Evolutionary conservation across 2,797 vertebrate genomes (phyloP).

Genomic region (Onychomys arenicola): DNA sequence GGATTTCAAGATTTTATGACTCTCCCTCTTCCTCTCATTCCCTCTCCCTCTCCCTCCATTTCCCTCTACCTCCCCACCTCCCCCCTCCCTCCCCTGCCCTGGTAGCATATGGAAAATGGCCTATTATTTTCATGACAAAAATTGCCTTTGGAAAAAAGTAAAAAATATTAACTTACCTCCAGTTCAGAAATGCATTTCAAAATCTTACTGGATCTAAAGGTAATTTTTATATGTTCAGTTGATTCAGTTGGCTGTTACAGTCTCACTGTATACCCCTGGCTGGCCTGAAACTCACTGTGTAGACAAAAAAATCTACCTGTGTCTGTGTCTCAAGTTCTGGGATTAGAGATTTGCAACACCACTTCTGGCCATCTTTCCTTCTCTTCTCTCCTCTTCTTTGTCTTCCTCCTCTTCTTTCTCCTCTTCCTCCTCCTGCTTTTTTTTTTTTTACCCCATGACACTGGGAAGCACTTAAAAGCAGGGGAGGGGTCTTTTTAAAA

Average conservation of each 20-base stretch:
- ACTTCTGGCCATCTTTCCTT: not conserved
- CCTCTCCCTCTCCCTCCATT: not conserved
- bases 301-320: not conserved
- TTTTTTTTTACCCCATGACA: not conserved
- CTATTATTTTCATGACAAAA: slow-evolving; percentile 20
- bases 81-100: not conserved
- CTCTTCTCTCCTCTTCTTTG: not conserved
- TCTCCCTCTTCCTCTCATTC: not conserved
- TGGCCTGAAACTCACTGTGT: not conserved
- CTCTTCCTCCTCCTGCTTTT: not conserved
- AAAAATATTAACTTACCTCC: not conserved
- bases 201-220: not conserved
- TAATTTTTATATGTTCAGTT: not conserved
- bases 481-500: not conserved
- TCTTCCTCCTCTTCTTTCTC: not conserved
- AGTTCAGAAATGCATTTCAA: slow-evolving; percentile 36
- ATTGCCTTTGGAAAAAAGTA: slow-evolving; percentile 6
- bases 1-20: not conserved
- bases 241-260: not conserved
- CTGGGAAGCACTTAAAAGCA: not conserved
- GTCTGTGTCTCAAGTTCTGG: not conserved
- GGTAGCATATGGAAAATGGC: not conserved
- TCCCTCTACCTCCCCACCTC: not conserved
- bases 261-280: not conserved
- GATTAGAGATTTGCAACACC: not conserved